Evolutionary conservation across 2,888 invertebrate genomes (phyloP), one percentile per base, ranked within the genome.

Genomic region (Cyaniris semiargus): DNA sequence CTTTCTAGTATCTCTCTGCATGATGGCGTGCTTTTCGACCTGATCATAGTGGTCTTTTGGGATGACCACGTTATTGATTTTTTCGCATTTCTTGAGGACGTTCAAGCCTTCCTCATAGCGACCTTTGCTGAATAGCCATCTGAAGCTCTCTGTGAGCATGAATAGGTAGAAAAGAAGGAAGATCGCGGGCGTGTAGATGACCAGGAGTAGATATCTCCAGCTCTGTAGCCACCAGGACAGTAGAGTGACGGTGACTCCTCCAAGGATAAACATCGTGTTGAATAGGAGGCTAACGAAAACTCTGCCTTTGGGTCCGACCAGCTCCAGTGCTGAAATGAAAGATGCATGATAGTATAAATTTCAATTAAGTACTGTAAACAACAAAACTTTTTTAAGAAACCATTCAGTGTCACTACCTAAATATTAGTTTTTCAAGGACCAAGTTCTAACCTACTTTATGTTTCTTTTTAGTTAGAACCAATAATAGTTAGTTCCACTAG

Each of bases 101-200:
- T 90, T 89, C 58, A 96, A 92, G 0, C 96, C 97, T 82, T 96
- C 95, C 27, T 96, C 95, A 80, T 95, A 95, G 80, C 95, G 94
- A 0, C 96, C 95, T 85, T 96, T 96, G 77, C 96, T 96, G 83
- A 94, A 91, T 48, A 88, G 85, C 94, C 94, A 94, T 76, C 94
- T 84, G 83, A 93, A 93, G 79, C 93, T 93, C 78, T 94, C 94
- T 0, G 90, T 89, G 0, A 94, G 83, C 8, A 87, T 84, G 91
- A 93, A 93, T 77, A 91, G 87, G 84, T 94, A 94, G 56, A 91
- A 77, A 79, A 94, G 88, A 7, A 87, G 85, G 79, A 92, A 84
- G 76, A 93, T 87, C 0, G 94, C 87, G 3, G 94, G 94, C 0
- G 90, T 89, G 83, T 93, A 94, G 82, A 93, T 93, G 81, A 92